A percentile compares a stretch with the other conserved stretches of the same genome.
These are phyloP conservation scores for Cephalopholis sonnerati DNA, from an alignment of 2,113 vertebrate genomes.

Conservation along the genomic window DNA sequence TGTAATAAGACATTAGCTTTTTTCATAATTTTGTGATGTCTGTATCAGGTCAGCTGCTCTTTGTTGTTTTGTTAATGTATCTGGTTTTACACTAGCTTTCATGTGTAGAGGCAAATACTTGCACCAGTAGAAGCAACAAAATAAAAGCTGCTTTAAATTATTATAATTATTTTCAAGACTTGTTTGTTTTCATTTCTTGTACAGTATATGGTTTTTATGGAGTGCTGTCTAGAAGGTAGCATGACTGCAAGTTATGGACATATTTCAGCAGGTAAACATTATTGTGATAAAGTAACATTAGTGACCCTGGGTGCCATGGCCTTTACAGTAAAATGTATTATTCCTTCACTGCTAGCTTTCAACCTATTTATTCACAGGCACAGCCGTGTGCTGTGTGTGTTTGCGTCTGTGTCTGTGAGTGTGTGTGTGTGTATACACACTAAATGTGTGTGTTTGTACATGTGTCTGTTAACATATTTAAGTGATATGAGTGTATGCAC, in stretches of 20 bases:
- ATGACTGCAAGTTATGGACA: not conserved
- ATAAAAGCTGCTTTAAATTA: not conserved
- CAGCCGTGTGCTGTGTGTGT: not conserved
- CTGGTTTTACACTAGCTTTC: not conserved
- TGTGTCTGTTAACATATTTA: not conserved
- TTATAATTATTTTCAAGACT: not conserved
- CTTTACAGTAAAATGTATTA: not conserved
- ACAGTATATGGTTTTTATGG: not conserved
- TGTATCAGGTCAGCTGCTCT: too few species aligned
- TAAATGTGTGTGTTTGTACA: not conserved
- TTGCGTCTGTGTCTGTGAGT: not conserved
- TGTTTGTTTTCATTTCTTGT: not conserved
- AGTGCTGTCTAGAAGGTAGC: not conserved
- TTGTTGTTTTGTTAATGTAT: not conserved
- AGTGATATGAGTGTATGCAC: constrained; percentile 5
- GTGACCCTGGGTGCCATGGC: not conserved
- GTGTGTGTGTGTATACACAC: too few species aligned
- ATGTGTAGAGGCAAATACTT: not conserved
- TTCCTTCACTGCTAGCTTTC: constrained; percentile 1
- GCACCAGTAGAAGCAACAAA: not conserved
- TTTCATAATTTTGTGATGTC: not conserved
- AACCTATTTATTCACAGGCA: not conserved
- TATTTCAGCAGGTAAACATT: not conserved
- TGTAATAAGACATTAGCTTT: not conserved
- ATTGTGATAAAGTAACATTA: constrained; percentile 3